Evolutionary conservation across 1,140 invertebrate genomes (phyloP).

Genomic region (Telenomus remus): DNA sequence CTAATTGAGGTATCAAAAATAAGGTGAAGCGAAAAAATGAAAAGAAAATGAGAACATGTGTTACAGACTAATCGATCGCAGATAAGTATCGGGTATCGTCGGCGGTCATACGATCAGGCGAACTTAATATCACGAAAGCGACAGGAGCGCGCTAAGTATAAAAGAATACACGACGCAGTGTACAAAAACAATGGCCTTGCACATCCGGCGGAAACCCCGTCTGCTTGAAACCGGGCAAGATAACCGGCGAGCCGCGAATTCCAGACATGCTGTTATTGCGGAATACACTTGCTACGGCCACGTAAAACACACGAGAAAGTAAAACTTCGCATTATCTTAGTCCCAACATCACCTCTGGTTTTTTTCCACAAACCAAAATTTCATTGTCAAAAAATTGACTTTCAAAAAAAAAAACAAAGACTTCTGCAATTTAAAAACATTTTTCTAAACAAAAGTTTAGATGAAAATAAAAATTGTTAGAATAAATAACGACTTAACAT

Average conservation of each 20-base stretch:
- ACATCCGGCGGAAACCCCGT: constrained; percentile 54
- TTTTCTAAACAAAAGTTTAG: too few species aligned
- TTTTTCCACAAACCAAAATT: constrained; percentile 2
- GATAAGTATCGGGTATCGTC: constrained; percentile 33
- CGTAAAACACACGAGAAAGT: constrained; percentile 52
- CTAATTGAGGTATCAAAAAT: background rate
- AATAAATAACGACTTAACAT: too few species aligned
- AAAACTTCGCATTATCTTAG: constrained; percentile 32
- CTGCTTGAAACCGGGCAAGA: constrained; percentile 42
- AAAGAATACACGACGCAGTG: constrained; percentile 8
- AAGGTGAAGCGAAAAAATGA: background rate
- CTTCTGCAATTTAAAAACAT: too few species aligned
- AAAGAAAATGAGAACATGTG: constrained; percentile 23
- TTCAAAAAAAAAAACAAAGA: too few species aligned
- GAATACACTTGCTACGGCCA: constrained; percentile 30
- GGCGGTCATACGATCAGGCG: constrained; percentile 24
- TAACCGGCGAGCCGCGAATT: constrained; percentile 42
- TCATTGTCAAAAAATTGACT: too few species aligned
- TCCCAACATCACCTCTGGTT: constrained; percentile 4
- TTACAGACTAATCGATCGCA: constrained; percentile 31
- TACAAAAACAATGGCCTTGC: constrained; percentile 59
- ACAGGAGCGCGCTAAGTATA: constrained; percentile 35
- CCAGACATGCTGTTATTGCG: constrained; percentile 43
- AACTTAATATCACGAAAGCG: constrained; percentile 35
- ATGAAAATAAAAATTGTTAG: too few species aligned